phyloP scores from a whole-genome alignment of 2,888 invertebrate species.

The Hemistola chrysoprasaria region DNA sequence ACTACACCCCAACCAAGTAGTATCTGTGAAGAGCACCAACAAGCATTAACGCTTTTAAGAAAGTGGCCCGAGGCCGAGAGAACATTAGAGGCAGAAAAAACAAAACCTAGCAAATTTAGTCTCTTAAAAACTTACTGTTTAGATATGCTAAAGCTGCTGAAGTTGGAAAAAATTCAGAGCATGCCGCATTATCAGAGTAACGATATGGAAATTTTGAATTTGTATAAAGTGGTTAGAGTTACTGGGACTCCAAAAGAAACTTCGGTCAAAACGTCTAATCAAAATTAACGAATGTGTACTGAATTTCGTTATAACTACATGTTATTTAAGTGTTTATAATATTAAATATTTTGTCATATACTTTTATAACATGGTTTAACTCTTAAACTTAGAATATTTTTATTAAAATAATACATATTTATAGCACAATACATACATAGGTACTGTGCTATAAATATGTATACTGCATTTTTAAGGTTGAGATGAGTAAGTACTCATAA shows the following conservation, averaged over 20 bases:
- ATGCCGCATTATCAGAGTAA: slow-evolving; percentile 37
- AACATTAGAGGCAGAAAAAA: slow-evolving; percentile 12
- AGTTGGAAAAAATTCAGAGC: slow-evolving; percentile 53
- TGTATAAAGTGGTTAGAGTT: slow-evolving; percentile 44
- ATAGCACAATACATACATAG: no score
- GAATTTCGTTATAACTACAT: no score
- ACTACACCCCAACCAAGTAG: slow-evolving; percentile 36
- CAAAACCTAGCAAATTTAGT: slow-evolving; percentile 18
- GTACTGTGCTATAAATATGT: no score
- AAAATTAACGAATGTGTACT: no score
- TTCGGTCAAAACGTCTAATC: no score
- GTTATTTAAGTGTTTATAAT: no score
- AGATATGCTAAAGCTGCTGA: slow-evolving; percentile 38
- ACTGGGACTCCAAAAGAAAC: slow-evolving; percentile 21
- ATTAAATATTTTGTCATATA: no score
- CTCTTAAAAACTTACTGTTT: slow-evolving; percentile 35
- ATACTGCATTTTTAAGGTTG: no score
- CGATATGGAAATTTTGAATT: slow-evolving; percentile 35
- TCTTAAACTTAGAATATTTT: no score
- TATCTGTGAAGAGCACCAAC: slow-evolving; percentile 50
- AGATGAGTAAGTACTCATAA: no score
- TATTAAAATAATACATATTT: no score
- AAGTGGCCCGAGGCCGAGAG: slow-evolving; percentile 35
- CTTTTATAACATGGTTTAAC: no score
- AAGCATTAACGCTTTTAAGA: slow-evolving; percentile 38